phyloP scores from a whole-genome alignment of 2,888 invertebrate genomes.

The Leucoma salicis region DNA sequence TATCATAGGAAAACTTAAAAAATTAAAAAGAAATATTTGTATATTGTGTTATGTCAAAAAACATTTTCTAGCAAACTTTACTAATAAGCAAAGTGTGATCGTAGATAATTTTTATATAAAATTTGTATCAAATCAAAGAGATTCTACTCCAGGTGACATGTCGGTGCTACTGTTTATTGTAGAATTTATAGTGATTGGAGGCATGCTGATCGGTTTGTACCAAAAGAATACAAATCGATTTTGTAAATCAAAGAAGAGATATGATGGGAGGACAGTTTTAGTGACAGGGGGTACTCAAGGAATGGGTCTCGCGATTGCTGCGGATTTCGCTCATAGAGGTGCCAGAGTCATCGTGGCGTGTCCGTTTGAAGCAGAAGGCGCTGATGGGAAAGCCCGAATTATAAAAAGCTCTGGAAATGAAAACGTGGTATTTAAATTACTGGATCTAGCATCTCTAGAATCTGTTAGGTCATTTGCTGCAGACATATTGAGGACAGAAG shows the following conservation, averaged over 20 bases:
- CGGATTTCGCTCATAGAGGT: slow-evolving; percentile 64
- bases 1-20: no score
- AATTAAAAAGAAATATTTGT: no score
- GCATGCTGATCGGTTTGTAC: slow-evolving; percentile 57
- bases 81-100: no score
- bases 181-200: slow-evolving; percentile 44
- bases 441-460: slow-evolving; percentile 88
- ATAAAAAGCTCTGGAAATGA: slow-evolving; percentile 84
- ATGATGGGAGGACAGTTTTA: slow-evolving; percentile 60
- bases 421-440: slow-evolving; percentile 85
- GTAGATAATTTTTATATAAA: slow-evolving; percentile 9
- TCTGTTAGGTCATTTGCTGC: slow-evolving; percentile 91
- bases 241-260: slow-evolving; percentile 63
- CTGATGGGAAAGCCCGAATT: slow-evolving; percentile 80
- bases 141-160: slow-evolving; percentile 29
- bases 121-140: not conserved
- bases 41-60: no score
- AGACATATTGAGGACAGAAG: slow-evolving; percentile 87
- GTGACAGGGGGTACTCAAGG: slow-evolving; percentile 71
- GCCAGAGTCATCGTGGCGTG: slow-evolving; percentile 70
- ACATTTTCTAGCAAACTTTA: no score
- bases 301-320: slow-evolving; percentile 67
- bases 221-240: slow-evolving; percentile 68
- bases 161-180: slow-evolving; percentile 42
- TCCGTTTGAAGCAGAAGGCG: slow-evolving; percentile 63